Percentiles rank a stretch among this genome's conserved stretches.
These are phyloP conservation scores for Pristionchus entomophagus DNA, from an alignment of 2,888 invertebrate genomes.

Conservation along the genomic window DNA sequence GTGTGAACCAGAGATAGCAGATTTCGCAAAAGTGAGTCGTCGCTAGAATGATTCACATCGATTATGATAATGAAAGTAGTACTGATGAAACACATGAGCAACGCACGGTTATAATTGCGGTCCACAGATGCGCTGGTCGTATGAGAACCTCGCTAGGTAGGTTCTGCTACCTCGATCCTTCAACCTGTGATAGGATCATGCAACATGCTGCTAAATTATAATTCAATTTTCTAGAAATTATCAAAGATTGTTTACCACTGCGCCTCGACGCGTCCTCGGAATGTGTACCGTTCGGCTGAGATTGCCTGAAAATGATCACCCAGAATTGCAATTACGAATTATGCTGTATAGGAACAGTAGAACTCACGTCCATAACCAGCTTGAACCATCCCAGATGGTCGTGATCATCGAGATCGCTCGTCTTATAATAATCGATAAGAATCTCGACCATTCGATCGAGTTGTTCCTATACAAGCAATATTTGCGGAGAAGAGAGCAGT, in stretches of 20 bases:
- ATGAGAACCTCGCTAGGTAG: neutral
- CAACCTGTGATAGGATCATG: neutral
- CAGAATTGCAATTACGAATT: neutral
- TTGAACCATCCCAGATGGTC: neutral
- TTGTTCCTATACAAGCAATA: neutral
- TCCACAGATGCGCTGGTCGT: neutral
- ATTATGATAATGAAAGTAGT: too few species aligned
- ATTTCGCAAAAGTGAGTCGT: neutral
- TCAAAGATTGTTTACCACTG: too few species aligned
- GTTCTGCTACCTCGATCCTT: neutral
- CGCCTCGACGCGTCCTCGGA: neutral
- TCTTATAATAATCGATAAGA: neutral
- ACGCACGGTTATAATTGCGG: neutral
- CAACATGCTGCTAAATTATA: neutral
- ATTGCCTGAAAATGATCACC: neutral
- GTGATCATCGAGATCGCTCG: neutral
- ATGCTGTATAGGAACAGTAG: neutral
- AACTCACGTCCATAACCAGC: neutral
- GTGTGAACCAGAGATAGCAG: neutral
- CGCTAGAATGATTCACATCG: neutral
- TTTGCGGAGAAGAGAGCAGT: neutral
- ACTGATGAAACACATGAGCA: neutral
- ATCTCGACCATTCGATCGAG: neutral
- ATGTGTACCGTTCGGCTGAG: neutral
- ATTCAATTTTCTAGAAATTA: neutral